Conservation (phyloP, 1,140 invertebrate genomes). For the Adelges cooleyi region DNA sequence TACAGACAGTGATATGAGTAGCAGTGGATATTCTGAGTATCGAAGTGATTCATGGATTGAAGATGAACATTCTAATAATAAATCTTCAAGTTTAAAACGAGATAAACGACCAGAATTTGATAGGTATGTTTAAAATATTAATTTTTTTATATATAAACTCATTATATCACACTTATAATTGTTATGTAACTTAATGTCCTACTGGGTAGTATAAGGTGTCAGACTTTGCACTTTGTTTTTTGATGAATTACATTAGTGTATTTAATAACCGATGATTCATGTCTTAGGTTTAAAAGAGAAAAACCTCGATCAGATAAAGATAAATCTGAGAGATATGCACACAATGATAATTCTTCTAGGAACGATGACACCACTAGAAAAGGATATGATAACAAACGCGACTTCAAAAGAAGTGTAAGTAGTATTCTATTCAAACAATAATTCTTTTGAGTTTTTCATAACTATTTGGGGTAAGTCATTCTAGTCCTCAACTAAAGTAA, state of each 20-base stretch:
- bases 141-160: no score
- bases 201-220: no score
- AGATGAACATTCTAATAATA: constrained; percentile 17
- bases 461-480: no score
- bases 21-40: constrained; percentile 21
- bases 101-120: constrained; percentile 22
- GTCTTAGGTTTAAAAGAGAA: not conserved
- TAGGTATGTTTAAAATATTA: not conserved
- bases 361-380: constrained; percentile 15
- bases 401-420: constrained; percentile 17
- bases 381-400: constrained; percentile 1
- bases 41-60: constrained; percentile 24
- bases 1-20: constrained; percentile 25
- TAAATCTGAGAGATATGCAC: constrained; percentile 5
- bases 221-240: no score
- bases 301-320: constrained; percentile 20
- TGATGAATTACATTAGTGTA: no score
- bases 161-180: no score
- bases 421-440: not conserved
- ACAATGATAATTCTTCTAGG: constrained; percentile 6
- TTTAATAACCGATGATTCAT: no score
- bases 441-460: not conserved
- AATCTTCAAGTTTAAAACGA: constrained; percentile 11
- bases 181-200: no score
- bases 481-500: no score